A percentile compares a stretch with the other conserved stretches of the same genome.
Evolutionary conservation across 2,888 invertebrate genomes (phyloP).

Genomic region (Tanypteryx hageni): DNA sequence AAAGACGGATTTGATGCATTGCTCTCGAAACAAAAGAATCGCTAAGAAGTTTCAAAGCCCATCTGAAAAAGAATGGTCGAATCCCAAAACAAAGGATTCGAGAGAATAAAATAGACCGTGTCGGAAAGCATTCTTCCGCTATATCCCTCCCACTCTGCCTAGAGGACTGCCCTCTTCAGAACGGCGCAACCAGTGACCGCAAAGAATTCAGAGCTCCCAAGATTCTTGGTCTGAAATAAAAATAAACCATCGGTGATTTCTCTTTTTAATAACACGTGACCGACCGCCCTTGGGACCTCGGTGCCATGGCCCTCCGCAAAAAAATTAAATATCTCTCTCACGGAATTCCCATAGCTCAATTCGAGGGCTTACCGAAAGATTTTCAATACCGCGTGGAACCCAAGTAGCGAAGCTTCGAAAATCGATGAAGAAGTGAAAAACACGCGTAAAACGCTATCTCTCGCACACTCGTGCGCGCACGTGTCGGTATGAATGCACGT

Average conservation of each 20-base stretch:
- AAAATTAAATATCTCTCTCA: background rate
- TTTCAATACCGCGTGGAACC: background rate
- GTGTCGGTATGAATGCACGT: no score
- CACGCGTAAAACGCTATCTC: no score
- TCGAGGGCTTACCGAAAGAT: background rate
- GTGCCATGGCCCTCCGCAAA: background rate
- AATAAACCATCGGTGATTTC: background rate
- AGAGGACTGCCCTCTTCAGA: background rate
- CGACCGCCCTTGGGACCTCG: background rate
- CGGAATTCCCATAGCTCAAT: background rate
- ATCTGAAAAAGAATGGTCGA: background rate
- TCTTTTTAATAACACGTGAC: background rate
- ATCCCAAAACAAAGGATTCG: conserved; percentile 4
- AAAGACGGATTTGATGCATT: background rate
- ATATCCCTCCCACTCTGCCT: background rate
- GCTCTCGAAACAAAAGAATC: background rate
- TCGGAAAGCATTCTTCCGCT: background rate
- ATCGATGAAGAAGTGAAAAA: no score
- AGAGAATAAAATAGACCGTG: background rate
- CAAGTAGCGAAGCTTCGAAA: background rate
- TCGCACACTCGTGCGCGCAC: no score
- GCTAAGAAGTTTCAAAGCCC: background rate
- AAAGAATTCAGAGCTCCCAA: conserved; percentile 21
- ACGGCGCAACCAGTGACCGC: background rate
- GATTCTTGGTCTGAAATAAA: background rate